Percentiles rank a stretch among this genome's conserved stretches.
These are phyloP conservation scores for Drosophila algonquin DNA, from an alignment of 2,888 invertebrate species.

Conservation along the genomic window DNA sequence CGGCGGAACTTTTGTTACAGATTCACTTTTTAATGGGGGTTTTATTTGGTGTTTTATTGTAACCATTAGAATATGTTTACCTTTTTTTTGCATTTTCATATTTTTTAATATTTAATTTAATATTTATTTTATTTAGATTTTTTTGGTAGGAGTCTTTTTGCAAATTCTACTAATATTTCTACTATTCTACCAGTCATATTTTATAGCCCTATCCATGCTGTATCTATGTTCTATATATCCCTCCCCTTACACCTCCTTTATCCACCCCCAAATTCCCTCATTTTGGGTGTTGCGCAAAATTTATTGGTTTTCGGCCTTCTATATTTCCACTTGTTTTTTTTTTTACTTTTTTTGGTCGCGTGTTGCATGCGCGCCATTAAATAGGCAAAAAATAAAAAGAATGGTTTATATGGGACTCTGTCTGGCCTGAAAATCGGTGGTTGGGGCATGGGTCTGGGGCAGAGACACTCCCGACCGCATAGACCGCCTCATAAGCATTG, in stretches of 20 bases:
- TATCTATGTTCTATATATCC: slow-evolving; percentile 46
- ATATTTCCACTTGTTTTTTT: slow-evolving; percentile 38
- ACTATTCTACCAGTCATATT: neutral
- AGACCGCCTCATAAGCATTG: slow-evolving; percentile 39
- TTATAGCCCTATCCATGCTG: slow-evolving; percentile 38
- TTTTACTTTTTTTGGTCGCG: slow-evolving; percentile 66
- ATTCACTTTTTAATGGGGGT: neutral
- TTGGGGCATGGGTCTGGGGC: neutral
- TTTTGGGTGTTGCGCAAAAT: slow-evolving; percentile 55
- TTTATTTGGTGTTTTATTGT: neutral
- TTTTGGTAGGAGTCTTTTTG: neutral
- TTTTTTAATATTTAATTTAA: no score
- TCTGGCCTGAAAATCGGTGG: slow-evolving; percentile 44
- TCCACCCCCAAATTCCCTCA: slow-evolving; percentile 19
- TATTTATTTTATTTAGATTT: neutral
- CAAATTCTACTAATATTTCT: neutral
- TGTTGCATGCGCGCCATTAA: slow-evolving; percentile 65
- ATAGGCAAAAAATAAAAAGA: slow-evolving; percentile 56
- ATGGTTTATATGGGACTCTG: slow-evolving; percentile 33
- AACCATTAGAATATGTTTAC: neutral
- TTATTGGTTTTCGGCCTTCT: slow-evolving; percentile 67
- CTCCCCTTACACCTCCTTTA: neutral
- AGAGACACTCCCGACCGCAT: slow-evolving; percentile 2
- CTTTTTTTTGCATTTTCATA: no score
- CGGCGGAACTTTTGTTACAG: neutral